These are phyloP conservation scores for Argyresthia goedartella DNA, from an alignment of 2,888 invertebrate species.

Conservation along the genomic window DNA sequence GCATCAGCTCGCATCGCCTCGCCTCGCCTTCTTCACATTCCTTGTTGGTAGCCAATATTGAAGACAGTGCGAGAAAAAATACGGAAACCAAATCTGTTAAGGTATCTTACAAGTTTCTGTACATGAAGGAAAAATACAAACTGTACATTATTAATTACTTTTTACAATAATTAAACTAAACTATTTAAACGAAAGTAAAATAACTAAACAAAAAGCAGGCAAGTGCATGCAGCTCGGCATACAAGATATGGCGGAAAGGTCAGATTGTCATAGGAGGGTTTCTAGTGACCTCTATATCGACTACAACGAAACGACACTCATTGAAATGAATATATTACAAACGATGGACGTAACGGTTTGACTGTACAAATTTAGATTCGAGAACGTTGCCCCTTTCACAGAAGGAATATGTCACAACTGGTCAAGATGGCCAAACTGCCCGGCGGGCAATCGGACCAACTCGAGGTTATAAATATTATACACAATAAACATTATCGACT, in stretches of 20 bases:
- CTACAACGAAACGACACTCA: slow-evolving; percentile 81
- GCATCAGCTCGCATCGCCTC: slow-evolving; percentile 40
- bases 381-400: slow-evolving; percentile 90
- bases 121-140: slow-evolving; percentile 63
- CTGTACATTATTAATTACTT: slow-evolving; percentile 65
- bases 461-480: slow-evolving; percentile 37
- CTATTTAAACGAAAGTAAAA: slow-evolving; percentile 66
- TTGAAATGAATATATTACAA: slow-evolving; percentile 70
- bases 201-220: slow-evolving; percentile 79
- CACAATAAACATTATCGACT: slow-evolving; percentile 43
- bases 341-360: slow-evolving; percentile 67
- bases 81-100: slow-evolving; percentile 75
- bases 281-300: slow-evolving; percentile 62
- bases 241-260: slow-evolving; percentile 76
- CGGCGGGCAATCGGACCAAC: slow-evolving; percentile 57
- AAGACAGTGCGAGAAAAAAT: slow-evolving; percentile 78
- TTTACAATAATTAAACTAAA: slow-evolving; percentile 66
- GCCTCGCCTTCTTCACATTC: slow-evolving; percentile 67
- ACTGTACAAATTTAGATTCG: slow-evolving; percentile 66
- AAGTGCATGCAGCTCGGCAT: slow-evolving; percentile 76
- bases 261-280: slow-evolving; percentile 76
- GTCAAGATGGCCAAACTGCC: slow-evolving; percentile 67
- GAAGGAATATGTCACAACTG: slow-evolving; percentile 88
- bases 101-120: slow-evolving; percentile 68
- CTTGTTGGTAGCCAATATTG: slow-evolving; percentile 77